Conservation (phyloP, 2,113 vertebrate genomes). For the Lepus americanus region DNA sequence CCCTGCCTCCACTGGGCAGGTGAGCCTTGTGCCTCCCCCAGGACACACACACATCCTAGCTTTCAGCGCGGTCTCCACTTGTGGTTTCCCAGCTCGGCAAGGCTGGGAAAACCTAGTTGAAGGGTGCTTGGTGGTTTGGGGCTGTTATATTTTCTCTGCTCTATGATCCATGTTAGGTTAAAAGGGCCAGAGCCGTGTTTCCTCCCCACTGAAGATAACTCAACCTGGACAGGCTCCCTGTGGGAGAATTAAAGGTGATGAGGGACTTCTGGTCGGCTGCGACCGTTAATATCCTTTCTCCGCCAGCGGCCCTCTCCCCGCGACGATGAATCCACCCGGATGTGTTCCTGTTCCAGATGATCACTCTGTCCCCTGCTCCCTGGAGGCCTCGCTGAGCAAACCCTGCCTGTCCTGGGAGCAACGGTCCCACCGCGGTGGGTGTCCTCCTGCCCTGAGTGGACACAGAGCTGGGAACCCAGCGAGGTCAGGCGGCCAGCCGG, state of each 20-base stretch:
- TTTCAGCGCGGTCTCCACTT: background rate
- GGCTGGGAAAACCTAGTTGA: conserved; percentile 51
- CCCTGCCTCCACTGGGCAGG: background rate
- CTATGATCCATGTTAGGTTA: conserved; percentile 81
- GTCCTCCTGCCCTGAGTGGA: background rate
- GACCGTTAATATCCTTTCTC: background rate
- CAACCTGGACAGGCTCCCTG: conserved; percentile 66
- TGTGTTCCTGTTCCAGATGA: background rate
- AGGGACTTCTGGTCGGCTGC: conserved; percentile 63
- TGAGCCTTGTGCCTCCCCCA: conserved; percentile 60
- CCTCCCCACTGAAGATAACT: conserved; percentile 73
- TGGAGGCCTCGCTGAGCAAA: background rate
- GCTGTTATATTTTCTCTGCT: conserved; percentile 81
- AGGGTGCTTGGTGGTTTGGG: conserved; percentile 76
- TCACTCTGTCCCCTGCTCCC: background rate
- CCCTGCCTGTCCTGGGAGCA: background rate
- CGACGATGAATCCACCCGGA: background rate
- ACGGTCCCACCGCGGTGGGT: fast-evolving
- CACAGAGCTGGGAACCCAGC: background rate
- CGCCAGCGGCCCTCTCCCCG: background rate
- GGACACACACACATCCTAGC: conserved; percentile 61
- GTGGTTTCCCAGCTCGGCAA: conserved; percentile 15
- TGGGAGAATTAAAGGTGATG: conserved; percentile 78
- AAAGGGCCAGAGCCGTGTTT: conserved; percentile 69
- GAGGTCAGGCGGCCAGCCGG: background rate